Base-by-base conservation (phyloP, 2,113 vertebrate genomes). In the Caranx ignobilis region DNA sequence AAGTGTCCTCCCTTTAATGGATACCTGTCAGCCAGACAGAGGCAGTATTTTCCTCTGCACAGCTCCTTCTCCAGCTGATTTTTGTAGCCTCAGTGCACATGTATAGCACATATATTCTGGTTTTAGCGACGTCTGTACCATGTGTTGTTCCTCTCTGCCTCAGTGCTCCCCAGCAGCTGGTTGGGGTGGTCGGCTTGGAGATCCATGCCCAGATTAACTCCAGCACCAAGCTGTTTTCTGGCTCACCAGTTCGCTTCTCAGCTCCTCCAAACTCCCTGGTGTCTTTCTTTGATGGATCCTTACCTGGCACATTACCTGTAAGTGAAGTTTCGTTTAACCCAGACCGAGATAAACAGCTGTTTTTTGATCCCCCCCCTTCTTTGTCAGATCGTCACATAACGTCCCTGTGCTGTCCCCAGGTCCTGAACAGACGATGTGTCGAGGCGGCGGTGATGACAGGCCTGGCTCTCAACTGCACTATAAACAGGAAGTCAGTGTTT, bases 261-360 rank as follows among this genome's bases (percentile, higher is more conserved):
- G 95, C 97, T 61, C 96, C 98, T 82, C 97, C 98, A 12, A 99
- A 99, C 91, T 98, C 98, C 66, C 93, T 95, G 80, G 98, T 99
- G 26, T 98, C 98, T 11, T 97, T 97, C 92, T 98, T 99, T 88
- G 98, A 99, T 89, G 97, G 97, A 19, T 98, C 98, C 39, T 93
- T 99, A 72, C 98, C 98, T 2, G 98, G 98, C 90, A 98, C 98
- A n/a, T 94, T 99, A 86, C 98, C 98, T 12, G 98, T 99, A 93
- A 97, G 96, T 92, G 79, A 67, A 39, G 13, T 60, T 68, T 16
- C 12, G 4, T 12, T 11, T 34, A 35, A 26, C 19, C 60, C 54
- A 48, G 39, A 16, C 45, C 47, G 26, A 73, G 11, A 6, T 11
- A 50, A 43, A 5, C 5, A 35, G n/a, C 47, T 74, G 45, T 56